A percentile compares a stretch with the other conserved stretches of the same genome.
Evolutionary conservation across 2,113 vertebrate genomes (phyloP).

Genomic region (Ardeotis arabs): DNA sequence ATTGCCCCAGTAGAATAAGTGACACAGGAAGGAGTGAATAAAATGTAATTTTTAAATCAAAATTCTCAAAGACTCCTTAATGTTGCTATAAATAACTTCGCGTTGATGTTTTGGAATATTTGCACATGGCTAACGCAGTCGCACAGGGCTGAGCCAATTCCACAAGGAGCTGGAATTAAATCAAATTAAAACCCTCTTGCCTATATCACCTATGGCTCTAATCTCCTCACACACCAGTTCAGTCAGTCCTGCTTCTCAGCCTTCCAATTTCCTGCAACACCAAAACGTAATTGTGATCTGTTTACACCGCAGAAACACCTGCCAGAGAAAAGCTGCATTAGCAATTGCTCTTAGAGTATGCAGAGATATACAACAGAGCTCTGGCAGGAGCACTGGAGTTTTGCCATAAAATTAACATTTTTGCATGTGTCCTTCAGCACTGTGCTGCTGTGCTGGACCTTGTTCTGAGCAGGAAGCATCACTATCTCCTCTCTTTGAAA

Average conservation of each 20-base stretch:
- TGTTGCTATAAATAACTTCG: background rate
- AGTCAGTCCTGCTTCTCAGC: background rate
- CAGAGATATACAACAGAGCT: background rate
- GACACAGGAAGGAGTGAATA: background rate
- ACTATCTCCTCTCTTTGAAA: background rate
- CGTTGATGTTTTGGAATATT: background rate
- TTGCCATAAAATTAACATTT: background rate
- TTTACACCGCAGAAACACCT: background rate
- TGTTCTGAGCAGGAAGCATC: background rate
- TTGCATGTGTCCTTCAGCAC: background rate
- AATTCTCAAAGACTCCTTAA: background rate
- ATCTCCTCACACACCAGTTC: background rate
- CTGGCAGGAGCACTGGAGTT: background rate
- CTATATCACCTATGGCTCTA: background rate
- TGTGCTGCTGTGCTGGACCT: background rate
- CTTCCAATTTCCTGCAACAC: background rate
- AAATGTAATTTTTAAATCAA: background rate
- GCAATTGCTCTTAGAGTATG: background rate
- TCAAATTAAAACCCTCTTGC: background rate
- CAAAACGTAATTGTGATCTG: background rate
- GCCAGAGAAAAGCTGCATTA: background rate
- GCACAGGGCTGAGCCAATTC: background rate
- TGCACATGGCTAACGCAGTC: background rate
- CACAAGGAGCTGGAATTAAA: background rate
- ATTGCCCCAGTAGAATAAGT: background rate